Percentiles rank a stretch among this genome's conserved stretches.
These are phyloP conservation scores for Monopterus albus DNA, from an alignment of 2,113 vertebrate genomes.

Conservation along the genomic window DNA sequence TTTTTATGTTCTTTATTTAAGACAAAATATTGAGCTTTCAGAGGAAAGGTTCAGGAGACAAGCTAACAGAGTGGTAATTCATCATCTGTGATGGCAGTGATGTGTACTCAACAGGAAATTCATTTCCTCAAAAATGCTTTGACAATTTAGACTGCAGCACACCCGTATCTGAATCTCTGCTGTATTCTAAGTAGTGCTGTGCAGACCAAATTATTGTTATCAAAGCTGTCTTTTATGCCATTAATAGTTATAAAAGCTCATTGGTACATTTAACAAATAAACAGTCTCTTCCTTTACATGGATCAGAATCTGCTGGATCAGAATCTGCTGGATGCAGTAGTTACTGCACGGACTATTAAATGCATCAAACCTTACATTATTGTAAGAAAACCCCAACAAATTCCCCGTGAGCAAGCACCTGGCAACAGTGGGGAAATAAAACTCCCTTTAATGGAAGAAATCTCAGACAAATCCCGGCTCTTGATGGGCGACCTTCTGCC, in stretches of 20 bases:
- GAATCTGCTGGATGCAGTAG: no score
- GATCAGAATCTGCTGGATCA: no score
- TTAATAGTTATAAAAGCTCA: conserved; percentile 6
- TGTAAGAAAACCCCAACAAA: no score
- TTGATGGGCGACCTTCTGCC: no score
- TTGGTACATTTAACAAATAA: background rate
- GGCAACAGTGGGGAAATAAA: no score
- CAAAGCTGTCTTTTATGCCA: conserved; percentile 12
- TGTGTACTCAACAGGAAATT: conserved; percentile 14
- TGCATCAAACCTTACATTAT: no score
- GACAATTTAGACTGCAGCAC: background rate
- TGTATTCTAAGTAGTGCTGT: background rate
- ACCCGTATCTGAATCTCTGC: conserved; percentile 1
- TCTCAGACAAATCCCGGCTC: no score
- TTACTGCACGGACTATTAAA: no score
- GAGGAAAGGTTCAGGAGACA: background rate
- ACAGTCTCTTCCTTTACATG: background rate
- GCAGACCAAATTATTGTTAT: conserved; percentile 10
- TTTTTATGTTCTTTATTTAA: conserved; percentile 18
- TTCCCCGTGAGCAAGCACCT: no score
- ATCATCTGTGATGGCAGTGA: conserved; percentile 25
- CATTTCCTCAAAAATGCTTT: conserved; percentile 5
- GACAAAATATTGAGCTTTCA: background rate
- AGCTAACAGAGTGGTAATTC: conserved; percentile 13
- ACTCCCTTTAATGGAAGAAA: no score